phyloP scores from a whole-genome alignment of 2,888 invertebrate genomes.

The Eupeodes luniger region DNA sequence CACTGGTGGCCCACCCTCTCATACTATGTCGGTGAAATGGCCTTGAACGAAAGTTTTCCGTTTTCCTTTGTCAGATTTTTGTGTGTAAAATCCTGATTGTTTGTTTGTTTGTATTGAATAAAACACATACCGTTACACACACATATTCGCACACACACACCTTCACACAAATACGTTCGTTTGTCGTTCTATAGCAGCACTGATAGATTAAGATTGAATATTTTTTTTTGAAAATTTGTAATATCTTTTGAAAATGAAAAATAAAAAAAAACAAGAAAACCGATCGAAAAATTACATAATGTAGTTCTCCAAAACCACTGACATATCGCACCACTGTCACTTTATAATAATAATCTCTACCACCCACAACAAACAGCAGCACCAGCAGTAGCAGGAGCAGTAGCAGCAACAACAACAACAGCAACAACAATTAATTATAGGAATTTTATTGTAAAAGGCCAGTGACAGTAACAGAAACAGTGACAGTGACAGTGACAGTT shows the following conservation, averaged over 20 bases:
- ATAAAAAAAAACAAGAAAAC: not conserved
- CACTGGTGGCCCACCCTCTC: conserved; percentile 44
- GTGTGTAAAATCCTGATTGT: conserved; percentile 64
- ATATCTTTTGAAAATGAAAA: conserved; percentile 18
- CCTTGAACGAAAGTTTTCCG: conserved; percentile 76
- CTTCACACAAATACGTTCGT: conserved; percentile 4
- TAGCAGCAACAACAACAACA: conserved; percentile 13
- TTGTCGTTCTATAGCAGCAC: not conserved
- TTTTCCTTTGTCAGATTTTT: conserved; percentile 75
- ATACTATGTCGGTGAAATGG: conserved; percentile 72
- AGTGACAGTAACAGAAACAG: not conserved
- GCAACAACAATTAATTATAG: not conserved
- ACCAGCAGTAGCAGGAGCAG: not conserved
- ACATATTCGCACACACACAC: conserved; percentile 13
- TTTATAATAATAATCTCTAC: not conserved
- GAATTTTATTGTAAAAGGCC: conserved; percentile 18
- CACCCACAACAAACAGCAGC: conserved; percentile 25
- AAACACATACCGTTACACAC: conserved; percentile 2
- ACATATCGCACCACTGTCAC: conserved; percentile 28
- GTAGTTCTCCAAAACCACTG: conserved; percentile 25
- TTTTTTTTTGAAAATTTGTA: conserved; percentile 32
- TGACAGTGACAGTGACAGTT: conserved; percentile 13
- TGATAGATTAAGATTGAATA: conserved; percentile 36
- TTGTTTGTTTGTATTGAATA: conserved; percentile 32
- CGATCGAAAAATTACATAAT: conserved; percentile 68